Evolutionary conservation across 2,113 vertebrate genomes (phyloP).

Genomic region (Psittacara wagleri): DNA sequence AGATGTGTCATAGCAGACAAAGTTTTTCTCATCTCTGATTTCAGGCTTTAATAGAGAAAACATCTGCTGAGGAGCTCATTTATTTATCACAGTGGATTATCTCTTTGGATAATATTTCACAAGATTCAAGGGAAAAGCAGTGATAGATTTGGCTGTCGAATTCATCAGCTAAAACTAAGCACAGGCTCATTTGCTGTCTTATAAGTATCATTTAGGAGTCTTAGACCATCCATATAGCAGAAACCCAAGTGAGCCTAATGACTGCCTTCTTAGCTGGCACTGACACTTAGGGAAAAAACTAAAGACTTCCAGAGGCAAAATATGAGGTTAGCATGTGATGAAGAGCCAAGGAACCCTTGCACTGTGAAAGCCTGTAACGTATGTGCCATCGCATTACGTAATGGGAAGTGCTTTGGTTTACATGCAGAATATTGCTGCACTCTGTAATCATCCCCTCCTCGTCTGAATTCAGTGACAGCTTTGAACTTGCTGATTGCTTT

Average conservation of each 20-base stretch:
- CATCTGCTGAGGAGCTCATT: slow-evolving; percentile 51
- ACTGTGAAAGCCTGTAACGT: background rate
- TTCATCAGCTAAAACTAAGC: background rate
- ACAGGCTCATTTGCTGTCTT: background rate
- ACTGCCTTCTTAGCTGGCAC: background rate
- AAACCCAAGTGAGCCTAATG: background rate
- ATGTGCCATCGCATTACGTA: background rate
- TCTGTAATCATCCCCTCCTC: slow-evolving; percentile 14
- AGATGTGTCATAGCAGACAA: slow-evolving; percentile 68
- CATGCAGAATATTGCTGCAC: background rate
- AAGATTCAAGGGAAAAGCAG: background rate
- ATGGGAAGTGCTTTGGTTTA: slow-evolving; percentile 21
- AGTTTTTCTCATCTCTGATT: slow-evolving; percentile 70
- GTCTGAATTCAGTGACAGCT: background rate
- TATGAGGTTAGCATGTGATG: background rate
- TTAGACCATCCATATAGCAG: background rate
- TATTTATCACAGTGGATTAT: slow-evolving; percentile 43
- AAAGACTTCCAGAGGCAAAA: slow-evolving; percentile 17
- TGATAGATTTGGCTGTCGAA: slow-evolving; percentile 6
- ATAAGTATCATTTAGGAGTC: background rate
- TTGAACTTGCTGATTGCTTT: slow-evolving; percentile 36
- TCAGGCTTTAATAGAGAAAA: slow-evolving; percentile 53
- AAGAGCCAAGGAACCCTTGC: background rate
- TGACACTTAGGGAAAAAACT: background rate
- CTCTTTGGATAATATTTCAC: slow-evolving; percentile 47